Evolutionary conservation across 2,113 vertebrate species (phyloP).

Genomic region (Muntiacus reevesi): DNA sequence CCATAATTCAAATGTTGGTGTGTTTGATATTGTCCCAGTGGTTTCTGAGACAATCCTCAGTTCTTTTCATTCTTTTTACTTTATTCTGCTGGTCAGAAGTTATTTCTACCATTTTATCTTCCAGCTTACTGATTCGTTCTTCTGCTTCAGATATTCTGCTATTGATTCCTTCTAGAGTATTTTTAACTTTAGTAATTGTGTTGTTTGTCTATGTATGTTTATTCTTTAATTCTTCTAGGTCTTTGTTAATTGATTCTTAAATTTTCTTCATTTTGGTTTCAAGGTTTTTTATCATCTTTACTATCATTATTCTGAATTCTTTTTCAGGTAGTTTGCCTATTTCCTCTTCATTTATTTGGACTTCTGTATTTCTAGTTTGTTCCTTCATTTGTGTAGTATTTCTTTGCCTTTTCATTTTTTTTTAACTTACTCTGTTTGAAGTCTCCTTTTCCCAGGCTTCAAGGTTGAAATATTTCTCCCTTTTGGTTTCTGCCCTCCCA

Average conservation of each 20-base stretch:
- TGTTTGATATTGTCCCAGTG: background rate
- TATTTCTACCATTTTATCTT: background rate
- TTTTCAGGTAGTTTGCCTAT: background rate
- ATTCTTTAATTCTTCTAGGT: background rate
- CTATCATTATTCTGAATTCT: background rate
- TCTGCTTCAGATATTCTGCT: background rate
- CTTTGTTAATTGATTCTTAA: background rate
- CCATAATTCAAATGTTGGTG: background rate
- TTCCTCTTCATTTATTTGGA: background rate
- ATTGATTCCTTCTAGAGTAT: background rate
- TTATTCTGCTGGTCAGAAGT: background rate
- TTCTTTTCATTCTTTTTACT: background rate
- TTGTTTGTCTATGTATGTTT: background rate
- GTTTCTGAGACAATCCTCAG: background rate
- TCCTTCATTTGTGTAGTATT: background rate
- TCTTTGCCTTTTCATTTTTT: background rate
- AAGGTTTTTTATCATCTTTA: background rate
- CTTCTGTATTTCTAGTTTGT: background rate
- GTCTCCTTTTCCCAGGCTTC: background rate
- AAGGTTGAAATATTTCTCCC: background rate
- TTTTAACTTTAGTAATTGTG: background rate
- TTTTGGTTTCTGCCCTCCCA: background rate
- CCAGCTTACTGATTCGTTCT: background rate
- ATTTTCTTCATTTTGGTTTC: background rate
- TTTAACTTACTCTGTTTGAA: background rate